Evolutionary conservation across 53 echinoderm and acorn worm genomes (phyloP).

Genomic region (Temnopleurus reevesii): DNA sequence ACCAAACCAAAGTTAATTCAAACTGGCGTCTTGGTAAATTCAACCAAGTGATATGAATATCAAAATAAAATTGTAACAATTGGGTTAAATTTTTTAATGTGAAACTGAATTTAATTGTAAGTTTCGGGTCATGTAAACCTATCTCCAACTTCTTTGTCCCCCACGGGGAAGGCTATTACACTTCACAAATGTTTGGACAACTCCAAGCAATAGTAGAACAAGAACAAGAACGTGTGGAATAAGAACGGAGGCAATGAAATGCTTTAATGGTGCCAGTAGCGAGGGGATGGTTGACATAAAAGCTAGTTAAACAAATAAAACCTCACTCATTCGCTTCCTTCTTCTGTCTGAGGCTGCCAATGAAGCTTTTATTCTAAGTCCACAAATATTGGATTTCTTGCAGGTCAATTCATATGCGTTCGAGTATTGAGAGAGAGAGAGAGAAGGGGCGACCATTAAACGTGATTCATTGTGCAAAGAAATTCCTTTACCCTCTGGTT

Average conservation of each 20-base stretch:
- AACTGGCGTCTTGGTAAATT: too few species aligned
- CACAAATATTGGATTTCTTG: background rate
- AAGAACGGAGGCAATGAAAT: conserved; percentile 8
- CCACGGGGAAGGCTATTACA: background rate
- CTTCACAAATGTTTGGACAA: conserved; percentile 28
- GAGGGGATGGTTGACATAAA: conserved; percentile 14
- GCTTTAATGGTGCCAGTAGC: conserved; percentile 23
- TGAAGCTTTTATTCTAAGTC: background rate
- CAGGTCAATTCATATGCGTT: background rate
- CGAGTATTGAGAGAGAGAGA: background rate
- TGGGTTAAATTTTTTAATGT: too few species aligned
- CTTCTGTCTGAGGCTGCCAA: background rate
- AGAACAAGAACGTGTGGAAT: too few species aligned
- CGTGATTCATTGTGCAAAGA: background rate
- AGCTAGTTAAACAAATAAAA: conserved; percentile 34
- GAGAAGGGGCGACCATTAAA: background rate
- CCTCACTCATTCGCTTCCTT: background rate
- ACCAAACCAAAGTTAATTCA: too few species aligned
- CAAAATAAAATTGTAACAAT: too few species aligned
- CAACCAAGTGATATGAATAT: too few species aligned
- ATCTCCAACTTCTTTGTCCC: too few species aligned
- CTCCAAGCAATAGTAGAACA: background rate
- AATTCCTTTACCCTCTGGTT: background rate
- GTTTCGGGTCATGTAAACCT: too few species aligned
- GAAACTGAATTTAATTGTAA: too few species aligned